Evolutionary conservation across 2,797 vertebrate genomes (phyloP).

Genomic region (Lacerta bilineata): DNA sequence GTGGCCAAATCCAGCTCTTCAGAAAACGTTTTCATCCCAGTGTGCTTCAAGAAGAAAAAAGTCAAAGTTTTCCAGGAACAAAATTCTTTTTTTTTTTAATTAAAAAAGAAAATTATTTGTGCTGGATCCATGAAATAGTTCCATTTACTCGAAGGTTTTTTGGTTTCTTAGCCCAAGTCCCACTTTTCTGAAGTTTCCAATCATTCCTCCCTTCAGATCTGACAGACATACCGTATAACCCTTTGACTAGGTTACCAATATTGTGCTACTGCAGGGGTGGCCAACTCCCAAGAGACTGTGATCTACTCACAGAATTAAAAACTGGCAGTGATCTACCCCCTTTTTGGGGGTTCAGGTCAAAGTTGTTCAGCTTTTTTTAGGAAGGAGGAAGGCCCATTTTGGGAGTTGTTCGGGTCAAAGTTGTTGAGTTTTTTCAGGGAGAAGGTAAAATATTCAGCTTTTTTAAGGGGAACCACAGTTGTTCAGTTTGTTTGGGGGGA

Average conservation of each 20-base stretch:
- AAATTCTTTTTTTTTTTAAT: too few species aligned
- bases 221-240: constrained; percentile 25
- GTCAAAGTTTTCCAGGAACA: not conserved
- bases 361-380: too few species aligned
- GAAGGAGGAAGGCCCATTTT: too few species aligned
- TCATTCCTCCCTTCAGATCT: not conserved
- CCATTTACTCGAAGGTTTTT: not conserved
- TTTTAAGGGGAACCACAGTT: too few species aligned
- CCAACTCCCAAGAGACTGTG: too few species aligned
- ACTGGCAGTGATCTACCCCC: too few species aligned
- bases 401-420: too few species aligned
- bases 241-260: not conserved
- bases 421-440: too few species aligned
- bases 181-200: constrained; percentile 16
- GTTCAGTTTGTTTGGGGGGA: too few species aligned
- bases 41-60: not conserved
- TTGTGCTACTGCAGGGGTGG: constrained; percentile 14
- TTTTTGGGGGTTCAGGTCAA: too few species aligned
- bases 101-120: not conserved
- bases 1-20: not conserved
- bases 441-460: too few species aligned
- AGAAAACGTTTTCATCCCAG: not conserved
- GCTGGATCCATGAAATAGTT: not conserved
- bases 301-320: too few species aligned
- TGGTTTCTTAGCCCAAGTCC: constrained; percentile 30